These are phyloP conservation scores for Tetramorium bicarinatum DNA, from an alignment of 2,888 invertebrate species.

Conservation along the genomic window DNA sequence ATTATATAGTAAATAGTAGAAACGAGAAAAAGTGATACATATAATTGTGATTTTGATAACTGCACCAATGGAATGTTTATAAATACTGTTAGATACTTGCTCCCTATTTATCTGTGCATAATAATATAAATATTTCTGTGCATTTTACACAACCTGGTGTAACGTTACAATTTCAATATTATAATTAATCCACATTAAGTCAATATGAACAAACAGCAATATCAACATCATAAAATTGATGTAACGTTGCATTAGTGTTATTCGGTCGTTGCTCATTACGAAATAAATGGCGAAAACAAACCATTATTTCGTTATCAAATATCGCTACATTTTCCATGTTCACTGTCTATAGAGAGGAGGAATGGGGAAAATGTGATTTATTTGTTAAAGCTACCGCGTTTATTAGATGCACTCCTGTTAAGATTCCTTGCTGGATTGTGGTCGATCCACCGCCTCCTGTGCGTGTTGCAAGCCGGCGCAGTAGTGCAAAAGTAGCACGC, in stretches of 20 bases:
- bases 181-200: neutral
- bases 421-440: conserved; percentile 61
- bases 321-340: conserved; percentile 21
- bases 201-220: conserved; percentile 28
- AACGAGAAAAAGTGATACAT: conserved; percentile 19
- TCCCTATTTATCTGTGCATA: conserved; percentile 50
- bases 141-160: conserved; percentile 10
- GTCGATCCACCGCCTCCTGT: conserved; percentile 86
- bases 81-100: conserved; percentile 32
- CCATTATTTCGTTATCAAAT: conserved; percentile 30
- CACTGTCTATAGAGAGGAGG: neutral
- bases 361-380: neutral
- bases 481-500: conserved; percentile 97
- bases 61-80: conserved; percentile 16
- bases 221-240: conserved; percentile 27
- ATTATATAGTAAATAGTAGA: conserved; percentile 31
- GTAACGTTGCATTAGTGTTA: neutral
- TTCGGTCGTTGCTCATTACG: conserved; percentile 6
- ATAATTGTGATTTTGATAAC: conserved; percentile 13
- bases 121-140: conserved; percentile 44
- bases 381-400: conserved; percentile 6
- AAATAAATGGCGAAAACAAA: conserved; percentile 39
- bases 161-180: conserved; percentile 26
- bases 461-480: conserved; percentile 97
- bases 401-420: conserved; percentile 50